These are phyloP conservation scores for Ptilorrhoa leucosticta DNA, from an alignment of 2,113 vertebrate species.

Conservation along the genomic window DNA sequence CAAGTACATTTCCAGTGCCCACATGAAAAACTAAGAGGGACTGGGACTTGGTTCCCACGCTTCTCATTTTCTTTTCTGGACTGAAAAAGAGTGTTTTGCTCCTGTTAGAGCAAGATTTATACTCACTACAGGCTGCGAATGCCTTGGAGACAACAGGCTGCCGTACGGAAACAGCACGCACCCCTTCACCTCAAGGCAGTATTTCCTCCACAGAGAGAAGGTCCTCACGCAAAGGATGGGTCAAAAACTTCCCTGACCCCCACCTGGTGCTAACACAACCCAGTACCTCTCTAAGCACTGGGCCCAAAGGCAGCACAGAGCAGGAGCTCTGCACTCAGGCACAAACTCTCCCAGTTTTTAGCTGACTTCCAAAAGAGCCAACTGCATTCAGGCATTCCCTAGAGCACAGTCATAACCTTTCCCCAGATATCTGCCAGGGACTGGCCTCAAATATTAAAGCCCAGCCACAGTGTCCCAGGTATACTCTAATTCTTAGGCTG, in stretches of 20 bases:
- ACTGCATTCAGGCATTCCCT: not conserved
- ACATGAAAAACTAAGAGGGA: not conserved
- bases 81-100: not conserved
- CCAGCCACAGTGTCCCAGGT: not conserved
- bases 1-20: not conserved
- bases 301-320: not conserved
- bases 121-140: not conserved
- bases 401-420: not conserved
- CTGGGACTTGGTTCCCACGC: not conserved
- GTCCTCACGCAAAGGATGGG: not conserved
- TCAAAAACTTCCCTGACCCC: not conserved
- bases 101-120: not conserved
- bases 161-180: rapidly evolving
- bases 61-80: not conserved
- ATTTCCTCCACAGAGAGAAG: not conserved
- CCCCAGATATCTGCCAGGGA: not conserved
- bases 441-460: not conserved
- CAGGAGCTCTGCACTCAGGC: not conserved
- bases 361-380: not conserved
- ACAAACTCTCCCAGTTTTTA: not conserved
- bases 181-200: not conserved
- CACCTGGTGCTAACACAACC: rapidly evolving
- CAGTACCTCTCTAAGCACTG: not conserved
- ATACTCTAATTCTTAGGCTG: not conserved
- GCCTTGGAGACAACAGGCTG: not conserved